Base-by-base conservation (phyloP, 1,140 invertebrate genomes). In the Ips nitidus region DNA sequence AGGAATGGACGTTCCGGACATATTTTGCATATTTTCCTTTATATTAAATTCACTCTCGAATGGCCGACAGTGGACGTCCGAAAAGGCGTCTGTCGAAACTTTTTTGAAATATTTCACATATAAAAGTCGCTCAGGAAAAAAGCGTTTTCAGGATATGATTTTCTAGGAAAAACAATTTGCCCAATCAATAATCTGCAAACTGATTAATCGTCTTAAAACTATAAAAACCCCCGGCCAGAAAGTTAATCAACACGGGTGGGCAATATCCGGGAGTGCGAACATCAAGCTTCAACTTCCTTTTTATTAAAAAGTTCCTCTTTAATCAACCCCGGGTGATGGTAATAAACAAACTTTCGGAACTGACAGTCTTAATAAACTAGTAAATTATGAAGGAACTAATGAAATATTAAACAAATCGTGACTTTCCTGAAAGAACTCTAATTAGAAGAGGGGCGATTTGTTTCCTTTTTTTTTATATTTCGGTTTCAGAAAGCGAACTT, bases 381-480 rank as follows among this genome's bases (percentile, higher is more conserved):
- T 52, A 52, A 67, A 67, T 67, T 67, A 67, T 60, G 56, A 58
- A 67, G 45, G 65, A 67, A 67, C 65, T 59, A 67, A 67, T 67
- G 65, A 67, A 67, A 67, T 67, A 67, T 67, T 67, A 67, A 67
- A 67, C 57, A 67, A 67, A 67, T 67, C 65, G 60, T 52, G 57
- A 67, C 65, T 67, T 58, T 53, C 50, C 50, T 50, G 52, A 64
- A 64, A 64, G 60, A 64, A 64, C 40, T 64, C n/a, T 53, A 64
- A 64, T 64, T 64, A 64, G 50, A 42, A 64, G 6, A 22, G 36
- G 41, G 41, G 59, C 6, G 41, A n/a, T 56, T 43, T 37, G 59
- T n/a, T 53, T 55, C 41, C 55, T 64, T 39, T 38, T 40, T 4
- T 22, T 22, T 22, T 22, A 22, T 22, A 22, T 22, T 22, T 22